Conservation (phyloP, 2,113 vertebrate genomes). For the Myxocyprinus asiaticus region DNA sequence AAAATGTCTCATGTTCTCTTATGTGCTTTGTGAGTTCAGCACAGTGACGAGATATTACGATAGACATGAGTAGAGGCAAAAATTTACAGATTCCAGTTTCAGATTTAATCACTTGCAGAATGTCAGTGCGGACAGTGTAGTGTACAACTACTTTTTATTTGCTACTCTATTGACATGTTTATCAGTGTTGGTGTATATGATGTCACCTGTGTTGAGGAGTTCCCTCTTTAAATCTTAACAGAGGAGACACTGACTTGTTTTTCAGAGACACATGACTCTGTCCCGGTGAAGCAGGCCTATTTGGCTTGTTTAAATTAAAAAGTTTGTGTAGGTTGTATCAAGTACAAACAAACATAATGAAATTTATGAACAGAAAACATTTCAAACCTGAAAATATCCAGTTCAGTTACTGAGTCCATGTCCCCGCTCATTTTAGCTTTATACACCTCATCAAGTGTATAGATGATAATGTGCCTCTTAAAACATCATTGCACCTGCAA, state of each 20-base stretch:
- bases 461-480: background rate
- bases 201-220: background rate
- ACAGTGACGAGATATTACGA: too few relatives aligned
- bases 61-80: too few relatives aligned
- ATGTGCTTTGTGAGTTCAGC: too few relatives aligned
- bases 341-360: background rate
- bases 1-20: too few relatives aligned
- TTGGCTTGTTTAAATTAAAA: background rate
- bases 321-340: background rate
- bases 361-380: background rate
- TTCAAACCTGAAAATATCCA: background rate
- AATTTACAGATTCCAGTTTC: too few relatives aligned
- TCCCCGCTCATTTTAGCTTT: background rate
- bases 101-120: too few relatives aligned
- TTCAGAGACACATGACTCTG: background rate
- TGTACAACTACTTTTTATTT: too few relatives aligned
- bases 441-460: background rate
- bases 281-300: background rate
- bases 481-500: background rate
- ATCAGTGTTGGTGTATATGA: background rate
- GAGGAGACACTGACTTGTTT: background rate
- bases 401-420: background rate
- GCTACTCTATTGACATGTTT: background rate
- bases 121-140: too few relatives aligned
- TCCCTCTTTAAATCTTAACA: background rate